A percentile compares a stretch with the other conserved stretches of the same genome.
Conservation (phyloP, 2,113 vertebrate genomes). For the Oncorhynchus nerka region DNA sequence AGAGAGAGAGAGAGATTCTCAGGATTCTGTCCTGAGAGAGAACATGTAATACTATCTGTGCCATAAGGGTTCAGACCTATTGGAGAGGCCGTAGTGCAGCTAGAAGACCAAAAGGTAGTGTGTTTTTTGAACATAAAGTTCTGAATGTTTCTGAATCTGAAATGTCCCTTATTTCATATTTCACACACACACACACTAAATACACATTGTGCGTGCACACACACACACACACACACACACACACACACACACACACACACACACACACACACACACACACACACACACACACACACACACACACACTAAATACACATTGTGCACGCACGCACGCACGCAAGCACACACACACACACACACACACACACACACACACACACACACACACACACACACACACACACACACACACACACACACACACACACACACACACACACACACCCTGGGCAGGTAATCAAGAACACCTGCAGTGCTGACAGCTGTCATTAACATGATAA, state of each 20-base stretch:
- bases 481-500: conserved; percentile 62
- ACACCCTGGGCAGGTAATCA: conserved; percentile 32
- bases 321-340: neutral
- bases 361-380: conserved; percentile 13
- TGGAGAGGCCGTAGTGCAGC: no score
- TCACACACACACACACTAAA: neutral
- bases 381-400: neutral
- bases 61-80: no score
- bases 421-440: conserved; percentile 5
- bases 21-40: neutral
- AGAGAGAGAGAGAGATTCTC: neutral
- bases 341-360: neutral
- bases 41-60: no score
- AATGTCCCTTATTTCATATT: neutral
- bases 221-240: neutral
- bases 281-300: neutral
- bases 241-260: no score
- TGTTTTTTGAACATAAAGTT: no score
- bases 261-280: neutral
- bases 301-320: neutral
- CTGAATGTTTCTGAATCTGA: no score
- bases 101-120: no score
- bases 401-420: conserved; percentile 1
- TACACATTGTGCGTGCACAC: neutral
- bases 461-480: conserved; percentile 63